Evolutionary conservation across 2,797 vertebrate genomes (phyloP).

Genomic region (Manis javanica): DNA sequence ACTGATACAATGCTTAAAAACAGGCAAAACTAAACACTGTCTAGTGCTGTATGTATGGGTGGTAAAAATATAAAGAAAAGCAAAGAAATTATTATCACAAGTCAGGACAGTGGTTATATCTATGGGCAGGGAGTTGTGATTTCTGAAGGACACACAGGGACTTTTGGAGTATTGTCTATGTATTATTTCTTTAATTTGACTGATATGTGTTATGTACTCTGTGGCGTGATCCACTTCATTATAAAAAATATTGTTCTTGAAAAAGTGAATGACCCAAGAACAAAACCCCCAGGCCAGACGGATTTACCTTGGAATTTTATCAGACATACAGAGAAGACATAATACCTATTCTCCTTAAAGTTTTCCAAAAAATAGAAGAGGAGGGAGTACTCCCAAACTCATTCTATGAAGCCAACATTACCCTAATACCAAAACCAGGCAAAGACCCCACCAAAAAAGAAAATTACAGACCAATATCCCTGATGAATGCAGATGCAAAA

Average conservation of each 20-base stretch:
- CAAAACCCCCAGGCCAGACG: too few species aligned
- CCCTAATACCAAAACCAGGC: too few species aligned
- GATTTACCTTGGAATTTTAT: too few species aligned
- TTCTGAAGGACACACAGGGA: neutral
- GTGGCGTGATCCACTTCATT: neutral
- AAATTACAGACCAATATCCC: too few species aligned
- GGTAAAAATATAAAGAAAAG: constrained; percentile 27
- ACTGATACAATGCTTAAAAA: neutral
- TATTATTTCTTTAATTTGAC: constrained; percentile 39
- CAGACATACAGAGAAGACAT: too few species aligned
- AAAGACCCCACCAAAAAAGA: too few species aligned
- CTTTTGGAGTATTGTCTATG: neutral
- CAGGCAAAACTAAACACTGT: constrained; percentile 28
- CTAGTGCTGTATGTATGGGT: neutral
- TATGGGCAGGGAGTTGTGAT: neutral
- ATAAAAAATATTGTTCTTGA: constrained; percentile 7
- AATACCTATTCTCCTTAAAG: too few species aligned
- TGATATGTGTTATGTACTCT: neutral
- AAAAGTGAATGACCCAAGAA: neutral
- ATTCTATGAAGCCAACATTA: too few species aligned
- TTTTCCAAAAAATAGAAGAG: too few species aligned
- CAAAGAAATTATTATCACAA: constrained; percentile 20
- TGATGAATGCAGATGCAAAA: too few species aligned
- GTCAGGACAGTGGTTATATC: neutral
- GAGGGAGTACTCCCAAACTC: too few species aligned